Conservation (phyloP, 2,113 vertebrate genomes). For the Phyllostomus hastatus region DNA sequence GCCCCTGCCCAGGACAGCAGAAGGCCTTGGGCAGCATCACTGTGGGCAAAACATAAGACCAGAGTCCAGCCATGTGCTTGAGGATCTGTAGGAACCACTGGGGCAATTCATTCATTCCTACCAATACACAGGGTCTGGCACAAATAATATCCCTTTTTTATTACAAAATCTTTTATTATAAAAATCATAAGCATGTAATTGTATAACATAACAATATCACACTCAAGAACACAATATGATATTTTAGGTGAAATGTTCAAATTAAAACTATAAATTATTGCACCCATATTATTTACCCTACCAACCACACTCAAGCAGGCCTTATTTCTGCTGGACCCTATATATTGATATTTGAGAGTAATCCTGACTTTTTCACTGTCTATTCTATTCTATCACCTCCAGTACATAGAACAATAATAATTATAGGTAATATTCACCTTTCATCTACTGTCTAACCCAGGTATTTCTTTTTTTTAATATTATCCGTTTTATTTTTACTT, state of each 20-base stretch:
- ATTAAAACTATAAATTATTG: too few species aligned
- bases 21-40: background rate
- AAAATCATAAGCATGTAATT: too few species aligned
- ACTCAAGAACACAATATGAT: too few species aligned
- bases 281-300: too few species aligned
- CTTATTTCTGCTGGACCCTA: too few species aligned
- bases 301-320: too few species aligned
- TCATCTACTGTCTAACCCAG: background rate
- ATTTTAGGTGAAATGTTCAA: too few species aligned
- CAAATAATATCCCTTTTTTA: too few species aligned
- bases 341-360: background rate
- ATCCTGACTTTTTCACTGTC: background rate
- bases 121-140: background rate
- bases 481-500: too few species aligned
- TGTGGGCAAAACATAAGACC: accelerated
- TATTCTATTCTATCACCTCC: background rate
- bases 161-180: too few species aligned
- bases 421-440: background rate
- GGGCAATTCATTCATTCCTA: background rate
- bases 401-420: background rate
- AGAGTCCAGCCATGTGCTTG: background rate
- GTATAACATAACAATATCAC: too few species aligned
- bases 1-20: background rate
- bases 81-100: background rate
- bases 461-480: background rate